Percentiles rank a stretch among this genome's conserved stretches.
phyloP scores from a whole-genome alignment of 2,888 invertebrate genomes.

The Stenurella melanura region DNA sequence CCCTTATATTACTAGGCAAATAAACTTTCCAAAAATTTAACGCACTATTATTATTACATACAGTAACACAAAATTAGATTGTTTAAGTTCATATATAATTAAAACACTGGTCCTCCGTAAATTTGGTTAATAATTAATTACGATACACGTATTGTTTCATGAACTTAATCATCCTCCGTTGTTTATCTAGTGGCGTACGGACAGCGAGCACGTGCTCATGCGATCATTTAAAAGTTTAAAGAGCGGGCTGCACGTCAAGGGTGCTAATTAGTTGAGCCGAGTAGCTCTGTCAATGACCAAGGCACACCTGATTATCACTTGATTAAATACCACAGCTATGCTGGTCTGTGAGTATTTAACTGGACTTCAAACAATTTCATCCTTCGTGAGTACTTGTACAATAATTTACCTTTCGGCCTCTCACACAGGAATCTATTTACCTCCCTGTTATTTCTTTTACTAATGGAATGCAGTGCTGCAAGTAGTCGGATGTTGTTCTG shows the following conservation, averaged over 20 bases:
- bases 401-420: constrained; percentile 30
- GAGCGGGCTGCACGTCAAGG: constrained; percentile 64
- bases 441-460: constrained; percentile 41
- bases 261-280: constrained; percentile 68
- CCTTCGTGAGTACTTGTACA: constrained; percentile 17
- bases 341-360: constrained; percentile 55
- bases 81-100: no score
- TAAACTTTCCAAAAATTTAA: no score
- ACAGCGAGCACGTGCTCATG: constrained; percentile 52
- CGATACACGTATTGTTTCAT: not conserved
- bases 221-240: constrained; percentile 66
- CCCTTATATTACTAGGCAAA: no score
- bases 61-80: no score
- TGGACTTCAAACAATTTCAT: constrained; percentile 61
- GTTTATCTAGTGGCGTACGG: constrained; percentile 45
- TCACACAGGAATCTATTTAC: constrained; percentile 37
- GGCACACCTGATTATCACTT: constrained; percentile 64
- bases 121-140: no score
- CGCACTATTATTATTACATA: no score
- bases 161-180: not conserved
- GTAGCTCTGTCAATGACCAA: constrained; percentile 65
- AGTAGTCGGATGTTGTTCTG: constrained; percentile 41
- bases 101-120: no score
- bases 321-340: constrained; percentile 59
- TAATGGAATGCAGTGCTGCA: constrained; percentile 46